phyloP scores from a whole-genome alignment of 2,888 invertebrate species.

The Osedax frankpressi region DNA sequence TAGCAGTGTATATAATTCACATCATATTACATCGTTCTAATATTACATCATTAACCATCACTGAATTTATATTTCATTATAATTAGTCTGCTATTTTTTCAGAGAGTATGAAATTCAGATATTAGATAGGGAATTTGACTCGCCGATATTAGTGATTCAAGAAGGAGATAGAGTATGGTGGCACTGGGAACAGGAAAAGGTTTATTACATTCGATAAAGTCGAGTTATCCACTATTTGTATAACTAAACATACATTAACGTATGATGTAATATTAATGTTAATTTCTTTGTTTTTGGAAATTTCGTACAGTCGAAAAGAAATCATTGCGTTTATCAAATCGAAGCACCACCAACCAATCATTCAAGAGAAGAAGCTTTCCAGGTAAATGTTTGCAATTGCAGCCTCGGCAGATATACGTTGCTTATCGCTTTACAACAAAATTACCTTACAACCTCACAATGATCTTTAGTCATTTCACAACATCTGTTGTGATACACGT shows the following conservation, averaged over 20 bases:
- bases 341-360: slow-evolving; percentile 35
- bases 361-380: slow-evolving; percentile 35
- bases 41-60: no score
- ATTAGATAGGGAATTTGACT: slow-evolving; percentile 40
- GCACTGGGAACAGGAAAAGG: slow-evolving; percentile 43
- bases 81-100: slow-evolving; percentile 23
- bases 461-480: neutral
- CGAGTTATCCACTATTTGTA: neutral
- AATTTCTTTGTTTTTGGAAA: neutral
- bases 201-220: slow-evolving; percentile 28
- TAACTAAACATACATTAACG: neutral
- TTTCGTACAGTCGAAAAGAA: slow-evolving; percentile 43
- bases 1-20: no score
- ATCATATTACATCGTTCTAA: no score
- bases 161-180: slow-evolving; percentile 47
- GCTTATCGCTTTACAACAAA: no score
- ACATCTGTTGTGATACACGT: neutral
- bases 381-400: slow-evolving; percentile 37
- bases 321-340: slow-evolving; percentile 44
- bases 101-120: slow-evolving; percentile 42
- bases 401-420: no score
- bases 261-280: neutral
- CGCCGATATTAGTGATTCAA: slow-evolving; percentile 43
- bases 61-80: no score
- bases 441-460: no score